Conservation (phyloP, 2,113 vertebrate species). For the Bos indicus region DNA sequence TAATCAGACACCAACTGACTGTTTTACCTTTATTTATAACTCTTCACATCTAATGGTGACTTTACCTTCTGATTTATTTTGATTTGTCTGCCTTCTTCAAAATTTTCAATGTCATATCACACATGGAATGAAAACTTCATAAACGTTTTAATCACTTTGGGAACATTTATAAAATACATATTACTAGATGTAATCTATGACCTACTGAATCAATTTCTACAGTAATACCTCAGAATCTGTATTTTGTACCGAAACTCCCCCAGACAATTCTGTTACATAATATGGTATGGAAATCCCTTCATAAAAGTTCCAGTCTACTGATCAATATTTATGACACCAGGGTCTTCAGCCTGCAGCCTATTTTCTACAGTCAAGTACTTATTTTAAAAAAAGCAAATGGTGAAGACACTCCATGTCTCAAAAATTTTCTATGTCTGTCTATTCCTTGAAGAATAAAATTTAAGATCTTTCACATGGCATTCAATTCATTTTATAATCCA, state of each 20-base stretch:
- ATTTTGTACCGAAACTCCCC: background rate
- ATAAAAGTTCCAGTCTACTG: background rate
- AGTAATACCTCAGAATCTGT: background rate
- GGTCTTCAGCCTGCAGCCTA: background rate
- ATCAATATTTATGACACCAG: background rate
- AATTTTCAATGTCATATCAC: background rate
- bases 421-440: background rate
- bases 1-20: background rate
- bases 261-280: background rate
- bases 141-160: background rate
- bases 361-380: background rate
- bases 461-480: background rate
- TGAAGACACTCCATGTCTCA: background rate
- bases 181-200: background rate
- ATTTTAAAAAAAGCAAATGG: rapidly evolving
- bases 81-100: background rate
- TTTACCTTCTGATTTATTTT: background rate
- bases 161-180: background rate
- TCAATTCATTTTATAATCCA: background rate
- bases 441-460: background rate
- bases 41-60: background rate
- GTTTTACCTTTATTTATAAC: background rate
- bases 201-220: background rate
- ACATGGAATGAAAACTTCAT: background rate
- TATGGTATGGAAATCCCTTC: background rate